These are phyloP conservation scores for Varecia variegata DNA, from an alignment of 2,797 vertebrate genomes.

Conservation along the genomic window DNA sequence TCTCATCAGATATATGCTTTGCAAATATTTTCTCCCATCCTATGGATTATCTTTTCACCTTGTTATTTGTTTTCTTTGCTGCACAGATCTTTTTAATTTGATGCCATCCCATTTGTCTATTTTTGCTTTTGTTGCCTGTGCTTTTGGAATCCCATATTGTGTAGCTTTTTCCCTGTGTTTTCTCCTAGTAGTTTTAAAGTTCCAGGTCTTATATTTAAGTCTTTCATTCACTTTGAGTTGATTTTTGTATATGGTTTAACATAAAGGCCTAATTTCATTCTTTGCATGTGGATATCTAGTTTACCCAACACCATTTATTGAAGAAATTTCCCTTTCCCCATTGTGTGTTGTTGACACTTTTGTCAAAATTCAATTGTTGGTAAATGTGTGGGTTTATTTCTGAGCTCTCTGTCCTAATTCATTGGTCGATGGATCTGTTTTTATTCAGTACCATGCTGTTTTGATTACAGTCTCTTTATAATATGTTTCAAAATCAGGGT, in stretches of 20 bases:
- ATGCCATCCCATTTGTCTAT: background rate
- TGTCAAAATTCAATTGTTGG: background rate
- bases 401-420: background rate
- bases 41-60: background rate
- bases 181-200: background rate
- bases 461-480: background rate
- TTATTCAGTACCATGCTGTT: background rate
- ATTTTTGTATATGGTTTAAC: background rate
- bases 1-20: background rate
- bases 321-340: background rate
- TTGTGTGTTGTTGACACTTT: background rate
- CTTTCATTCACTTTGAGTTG: background rate
- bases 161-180: background rate
- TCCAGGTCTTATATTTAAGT: background rate
- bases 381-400: background rate
- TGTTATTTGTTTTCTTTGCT: background rate
- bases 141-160: background rate
- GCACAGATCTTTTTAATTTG: background rate
- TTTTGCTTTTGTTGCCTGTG: background rate
- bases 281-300: background rate
- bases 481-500: background rate
- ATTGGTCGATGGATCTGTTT: background rate
- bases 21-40: background rate
- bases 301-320: background rate
- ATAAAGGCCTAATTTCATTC: background rate